Base-by-base conservation (phyloP, 2,888 invertebrate genomes). In the Labia minor region DNA sequence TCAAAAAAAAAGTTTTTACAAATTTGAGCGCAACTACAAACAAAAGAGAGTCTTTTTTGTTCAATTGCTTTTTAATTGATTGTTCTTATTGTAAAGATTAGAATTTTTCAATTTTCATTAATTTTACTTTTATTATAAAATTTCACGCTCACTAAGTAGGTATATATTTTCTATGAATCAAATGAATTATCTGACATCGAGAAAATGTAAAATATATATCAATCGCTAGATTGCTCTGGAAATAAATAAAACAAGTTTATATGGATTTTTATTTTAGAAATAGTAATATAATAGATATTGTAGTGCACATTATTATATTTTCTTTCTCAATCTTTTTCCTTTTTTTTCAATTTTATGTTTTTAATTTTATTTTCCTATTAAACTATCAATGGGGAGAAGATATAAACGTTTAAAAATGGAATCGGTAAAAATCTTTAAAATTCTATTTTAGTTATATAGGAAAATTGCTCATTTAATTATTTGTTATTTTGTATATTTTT, bases 381-480 rank as follows among this genome's bases (percentile, higher is more conserved):
- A 49, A 49, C 49, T 49, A 49, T 49, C 49, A 49, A 49, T 49
- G 49, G 49, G 49, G 14, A 49, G 49, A 49, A 49, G 49, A 49
- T 49, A 49, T 49, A 49, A 49, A 49, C 49, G 49, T 49, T 49
- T 49, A 49, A 49, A 49, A 49, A 49, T 49, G 14, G 49, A 49
- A 49, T 49, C 49, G n/a, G 49, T 49, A 49, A n/a, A 49, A 49
- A 49, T 49, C 16, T 16, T 49, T 49, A 49, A 49, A 49, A n/a
- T 16, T 49, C 14, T 49, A 49, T 16, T 49, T 49, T 49, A 49
- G 49, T 49, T 26, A 26, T 26, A 10, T 49, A 49, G n/a, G 49
- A 49, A 49, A 49, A 49, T 49, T 26, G 26, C 26, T 26, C 8
- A 6, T 26, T 26, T 26, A 26, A 26, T 26, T 8, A n/a, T n/a